Conservation (phyloP, 2,797 vertebrate genomes). For the Sebastes cheni region DNA sequence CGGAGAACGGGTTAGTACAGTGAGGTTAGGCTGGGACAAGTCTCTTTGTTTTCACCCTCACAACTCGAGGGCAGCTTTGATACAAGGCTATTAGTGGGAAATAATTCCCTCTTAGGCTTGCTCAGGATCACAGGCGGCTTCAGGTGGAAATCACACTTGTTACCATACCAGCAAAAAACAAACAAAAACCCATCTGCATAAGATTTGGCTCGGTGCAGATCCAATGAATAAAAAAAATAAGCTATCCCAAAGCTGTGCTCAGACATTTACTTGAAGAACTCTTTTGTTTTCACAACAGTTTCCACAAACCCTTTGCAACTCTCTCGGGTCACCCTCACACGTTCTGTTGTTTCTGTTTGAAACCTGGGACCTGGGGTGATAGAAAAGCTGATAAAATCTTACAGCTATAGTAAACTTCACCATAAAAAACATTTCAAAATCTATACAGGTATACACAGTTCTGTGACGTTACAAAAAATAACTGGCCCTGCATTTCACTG, state of each 20-base stretch:
- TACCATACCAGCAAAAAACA: slow-evolving; percentile 7
- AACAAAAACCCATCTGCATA: slow-evolving; percentile 39
- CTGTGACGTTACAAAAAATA: neutral
- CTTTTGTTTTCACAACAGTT: slow-evolving; percentile 26
- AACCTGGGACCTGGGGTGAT: neutral
- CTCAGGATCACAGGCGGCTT: slow-evolving; percentile 66
- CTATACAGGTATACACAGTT: neutral
- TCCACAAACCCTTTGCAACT: slow-evolving; percentile 12
- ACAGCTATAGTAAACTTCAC: neutral
- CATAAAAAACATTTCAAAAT: neutral
- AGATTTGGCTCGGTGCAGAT: slow-evolving; percentile 22
- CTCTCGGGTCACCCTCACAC: neutral
- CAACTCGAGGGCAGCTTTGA: slow-evolving; percentile 47
- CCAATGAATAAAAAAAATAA: neutral
- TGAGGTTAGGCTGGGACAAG: slow-evolving; percentile 28
- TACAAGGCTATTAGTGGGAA: slow-evolving; percentile 45
- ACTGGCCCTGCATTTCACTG: neutral
- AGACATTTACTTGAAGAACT: slow-evolving; percentile 20
- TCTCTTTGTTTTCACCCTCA: slow-evolving; percentile 51
- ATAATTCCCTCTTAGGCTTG: slow-evolving; percentile 44
- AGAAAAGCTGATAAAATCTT: slow-evolving; percentile 14
- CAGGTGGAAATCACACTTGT: slow-evolving; percentile 70
- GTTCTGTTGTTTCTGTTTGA: slow-evolving; percentile 6
- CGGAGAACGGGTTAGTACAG: slow-evolving; percentile 14
- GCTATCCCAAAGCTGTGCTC: slow-evolving; percentile 15